Conservation (phyloP, 2,888 invertebrate species). For the Nymphalis urticae region DNA sequence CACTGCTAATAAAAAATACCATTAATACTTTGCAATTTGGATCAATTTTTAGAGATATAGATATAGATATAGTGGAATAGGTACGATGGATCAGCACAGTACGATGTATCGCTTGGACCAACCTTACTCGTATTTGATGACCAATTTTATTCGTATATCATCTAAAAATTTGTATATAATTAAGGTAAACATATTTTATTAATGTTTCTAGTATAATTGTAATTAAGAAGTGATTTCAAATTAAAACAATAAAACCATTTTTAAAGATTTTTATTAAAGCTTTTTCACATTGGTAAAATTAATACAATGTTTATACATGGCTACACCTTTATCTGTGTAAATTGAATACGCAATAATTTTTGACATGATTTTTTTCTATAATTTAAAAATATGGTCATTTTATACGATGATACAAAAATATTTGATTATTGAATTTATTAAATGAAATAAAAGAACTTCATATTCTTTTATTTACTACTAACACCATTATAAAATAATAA, state of each 20-base stretch:
- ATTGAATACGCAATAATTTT: conserved; percentile 20
- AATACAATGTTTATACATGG: conserved; percentile 16
- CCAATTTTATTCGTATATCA: no score
- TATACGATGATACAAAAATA: conserved; percentile 35
- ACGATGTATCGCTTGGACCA: no score
- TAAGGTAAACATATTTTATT: no score
- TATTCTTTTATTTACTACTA: conserved; percentile 27
- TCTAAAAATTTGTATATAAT: no score
- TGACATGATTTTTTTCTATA: conserved; percentile 11
- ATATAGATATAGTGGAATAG: no score
- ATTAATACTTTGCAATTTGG: no score
- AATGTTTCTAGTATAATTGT: no score
- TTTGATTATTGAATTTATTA: conserved; percentile 24
- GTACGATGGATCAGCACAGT: no score
- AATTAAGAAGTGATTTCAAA: not conserved
- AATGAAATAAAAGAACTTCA: conserved; percentile 36
- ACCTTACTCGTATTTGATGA: no score
- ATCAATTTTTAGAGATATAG: no score
- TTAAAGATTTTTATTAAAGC: conserved; percentile 38
- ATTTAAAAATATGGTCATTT: conserved; percentile 32
- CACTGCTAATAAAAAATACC: no score
- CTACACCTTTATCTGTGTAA: conserved; percentile 17
- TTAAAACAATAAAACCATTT: conserved; percentile 7
- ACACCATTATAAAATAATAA: conserved; percentile 34
- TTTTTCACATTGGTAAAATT: conserved; percentile 40